phyloP scores from a whole-genome alignment of 2,113 vertebrate species.

The Barnardius zonarius region DNA sequence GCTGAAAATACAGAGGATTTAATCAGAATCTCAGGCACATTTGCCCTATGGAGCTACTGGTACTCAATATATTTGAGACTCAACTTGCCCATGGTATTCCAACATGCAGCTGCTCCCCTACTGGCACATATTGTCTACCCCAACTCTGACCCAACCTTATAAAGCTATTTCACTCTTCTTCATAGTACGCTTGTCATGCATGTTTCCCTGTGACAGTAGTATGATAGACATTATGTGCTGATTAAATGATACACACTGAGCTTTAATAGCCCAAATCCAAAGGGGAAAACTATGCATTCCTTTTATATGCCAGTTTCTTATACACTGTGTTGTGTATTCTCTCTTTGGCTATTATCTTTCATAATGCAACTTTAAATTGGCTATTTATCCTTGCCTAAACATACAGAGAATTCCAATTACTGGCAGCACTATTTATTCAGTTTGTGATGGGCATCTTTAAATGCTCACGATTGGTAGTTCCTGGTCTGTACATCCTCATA shows the following conservation, averaged over 20 bases:
- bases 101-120: neutral
- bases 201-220: neutral
- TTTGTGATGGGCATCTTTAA: neutral
- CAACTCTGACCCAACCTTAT: neutral
- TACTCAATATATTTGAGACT: neutral
- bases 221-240: neutral
- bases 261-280: neutral
- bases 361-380: neutral
- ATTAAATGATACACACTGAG: neutral
- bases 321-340: neutral
- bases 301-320: neutral
- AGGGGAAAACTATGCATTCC: neutral
- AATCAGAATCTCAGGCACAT: neutral
- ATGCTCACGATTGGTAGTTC: neutral
- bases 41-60: neutral
- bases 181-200: neutral
- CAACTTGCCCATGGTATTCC: neutral
- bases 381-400: neutral
- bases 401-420: neutral
- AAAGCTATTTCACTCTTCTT: neutral
- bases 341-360: neutral
- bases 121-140: neutral
- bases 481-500: neutral
- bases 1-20: neutral
- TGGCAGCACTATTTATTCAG: neutral